Percentiles rank a stretch among this genome's conserved stretches.
These are phyloP conservation scores for Catharus bicknelli DNA, from an alignment of 2,113 vertebrate species.

Conservation along the genomic window DNA sequence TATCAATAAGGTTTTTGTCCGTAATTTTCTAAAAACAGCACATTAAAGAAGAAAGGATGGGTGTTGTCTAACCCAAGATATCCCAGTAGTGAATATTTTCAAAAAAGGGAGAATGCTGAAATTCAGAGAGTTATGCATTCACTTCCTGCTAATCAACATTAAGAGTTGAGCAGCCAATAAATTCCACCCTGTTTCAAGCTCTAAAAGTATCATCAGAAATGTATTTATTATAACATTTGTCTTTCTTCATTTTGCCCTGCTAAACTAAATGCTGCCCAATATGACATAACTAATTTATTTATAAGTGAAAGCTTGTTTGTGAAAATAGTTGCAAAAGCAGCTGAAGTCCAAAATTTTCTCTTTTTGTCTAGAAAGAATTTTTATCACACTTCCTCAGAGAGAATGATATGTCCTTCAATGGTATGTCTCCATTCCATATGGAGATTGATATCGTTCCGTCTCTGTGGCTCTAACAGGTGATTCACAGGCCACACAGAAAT, in stretches of 20 bases:
- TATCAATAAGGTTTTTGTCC: not conserved
- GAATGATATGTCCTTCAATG: not conserved
- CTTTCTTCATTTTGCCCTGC: not conserved
- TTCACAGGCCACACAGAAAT: not conserved
- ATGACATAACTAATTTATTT: not conserved
- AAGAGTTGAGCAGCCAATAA: not conserved
- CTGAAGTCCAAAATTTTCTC: not conserved
- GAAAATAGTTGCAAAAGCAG: not conserved
- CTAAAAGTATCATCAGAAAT: not conserved
- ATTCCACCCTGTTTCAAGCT: not conserved
- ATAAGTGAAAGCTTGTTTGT: not conserved
- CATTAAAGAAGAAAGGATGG: not conserved
- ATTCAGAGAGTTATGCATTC: not conserved
- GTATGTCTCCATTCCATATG: not conserved
- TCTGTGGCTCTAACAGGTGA: not conserved
- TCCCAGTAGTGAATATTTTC: not conserved
- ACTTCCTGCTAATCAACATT: not conserved
- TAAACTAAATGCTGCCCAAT: not conserved
- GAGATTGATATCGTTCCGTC: accelerated
- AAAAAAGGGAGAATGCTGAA: not conserved
- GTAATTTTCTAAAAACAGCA: not conserved
- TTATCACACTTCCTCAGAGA: not conserved
- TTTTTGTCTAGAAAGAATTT: not conserved
- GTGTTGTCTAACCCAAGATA: not conserved
- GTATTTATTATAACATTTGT: not conserved